phyloP scores from a whole-genome alignment of 2,797 vertebrate genomes.

The Leptoclinus maculatus region DNA sequence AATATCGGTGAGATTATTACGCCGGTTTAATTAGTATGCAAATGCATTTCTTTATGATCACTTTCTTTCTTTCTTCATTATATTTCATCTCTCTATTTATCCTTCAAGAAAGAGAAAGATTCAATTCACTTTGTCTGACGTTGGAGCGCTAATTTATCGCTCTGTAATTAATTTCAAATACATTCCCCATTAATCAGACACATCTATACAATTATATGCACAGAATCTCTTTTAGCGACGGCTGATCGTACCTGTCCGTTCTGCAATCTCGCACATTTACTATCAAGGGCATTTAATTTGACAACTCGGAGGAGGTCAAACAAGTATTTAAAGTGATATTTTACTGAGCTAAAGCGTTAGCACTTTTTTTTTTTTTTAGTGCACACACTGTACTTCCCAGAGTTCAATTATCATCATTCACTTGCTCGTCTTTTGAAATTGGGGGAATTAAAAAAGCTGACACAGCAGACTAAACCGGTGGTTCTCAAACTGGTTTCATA shows the following conservation, averaged over 20 bases:
- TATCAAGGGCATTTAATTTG: conserved; percentile 32
- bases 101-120: conserved; percentile 77
- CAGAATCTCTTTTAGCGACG: conserved; percentile 27
- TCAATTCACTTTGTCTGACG: conserved; percentile 70
- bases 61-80: conserved; percentile 80
- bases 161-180: conserved; percentile 81
- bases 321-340: conserved; percentile 40
- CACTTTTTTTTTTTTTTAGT: conserved; percentile 16
- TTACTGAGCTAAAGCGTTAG: conserved; percentile 9
- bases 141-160: conserved; percentile 77
- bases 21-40: conserved; percentile 86
- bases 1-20: conserved; percentile 78
- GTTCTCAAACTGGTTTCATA: background rate
- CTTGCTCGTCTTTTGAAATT: background rate
- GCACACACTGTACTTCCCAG: background rate
- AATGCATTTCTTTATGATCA: conserved; percentile 86
- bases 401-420: conserved; percentile 13
- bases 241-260: conserved; percentile 41
- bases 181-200: conserved; percentile 78
- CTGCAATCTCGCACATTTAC: conserved; percentile 12
- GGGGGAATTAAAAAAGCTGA: background rate
- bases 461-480: background rate
- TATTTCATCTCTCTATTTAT: conserved; percentile 84
- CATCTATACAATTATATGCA: conserved; percentile 63
- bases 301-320: conserved; percentile 54